A percentile compares a stretch with the other conserved stretches of the same genome.
Evolutionary conservation across 2,888 invertebrate genomes (phyloP).

Genomic region (Trilocha varians): DNA sequence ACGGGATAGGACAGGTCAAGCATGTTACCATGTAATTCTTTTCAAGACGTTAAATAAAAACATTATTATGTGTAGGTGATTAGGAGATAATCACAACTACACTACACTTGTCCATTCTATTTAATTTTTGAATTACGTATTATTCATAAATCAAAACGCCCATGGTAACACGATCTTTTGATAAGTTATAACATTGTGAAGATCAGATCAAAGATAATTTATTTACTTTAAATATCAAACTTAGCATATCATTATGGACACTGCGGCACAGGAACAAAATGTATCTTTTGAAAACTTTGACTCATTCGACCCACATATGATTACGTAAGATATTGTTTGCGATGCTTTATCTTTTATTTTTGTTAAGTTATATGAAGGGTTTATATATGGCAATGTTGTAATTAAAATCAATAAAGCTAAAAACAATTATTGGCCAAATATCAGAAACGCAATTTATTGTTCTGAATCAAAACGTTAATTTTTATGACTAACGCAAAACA

Average conservation of each 20-base stretch:
- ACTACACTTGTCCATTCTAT: slow-evolving; percentile 5
- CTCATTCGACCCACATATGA: slow-evolving; percentile 31
- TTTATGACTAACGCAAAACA: too few species aligned
- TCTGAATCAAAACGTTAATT: too few species aligned
- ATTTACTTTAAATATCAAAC: slow-evolving; percentile 41
- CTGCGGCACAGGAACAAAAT: slow-evolving; percentile 21
- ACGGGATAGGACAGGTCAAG: background rate
- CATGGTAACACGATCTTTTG: slow-evolving; percentile 16
- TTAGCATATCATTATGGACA: slow-evolving; percentile 47
- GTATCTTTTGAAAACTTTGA: slow-evolving; percentile 32
- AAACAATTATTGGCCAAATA: too few species aligned
- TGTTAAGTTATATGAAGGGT: too few species aligned
- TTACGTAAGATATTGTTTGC: slow-evolving; percentile 24
- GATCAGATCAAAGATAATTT: slow-evolving; percentile 25
- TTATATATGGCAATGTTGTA: slow-evolving; percentile 7
- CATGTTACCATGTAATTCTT: background rate
- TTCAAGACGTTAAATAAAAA: background rate
- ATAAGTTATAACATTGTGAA: slow-evolving; percentile 20
- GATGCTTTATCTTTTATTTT: slow-evolving; percentile 8
- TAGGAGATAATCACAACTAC: background rate
- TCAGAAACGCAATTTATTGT: too few species aligned
- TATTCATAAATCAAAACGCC: slow-evolving; percentile 16
- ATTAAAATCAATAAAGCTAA: too few species aligned
- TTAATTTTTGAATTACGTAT: slow-evolving; percentile 1
- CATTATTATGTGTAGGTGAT: too few species aligned